phyloP scores from a whole-genome alignment of 2,888 invertebrate genomes.

The Chrysopilus asiliformis region DNA sequence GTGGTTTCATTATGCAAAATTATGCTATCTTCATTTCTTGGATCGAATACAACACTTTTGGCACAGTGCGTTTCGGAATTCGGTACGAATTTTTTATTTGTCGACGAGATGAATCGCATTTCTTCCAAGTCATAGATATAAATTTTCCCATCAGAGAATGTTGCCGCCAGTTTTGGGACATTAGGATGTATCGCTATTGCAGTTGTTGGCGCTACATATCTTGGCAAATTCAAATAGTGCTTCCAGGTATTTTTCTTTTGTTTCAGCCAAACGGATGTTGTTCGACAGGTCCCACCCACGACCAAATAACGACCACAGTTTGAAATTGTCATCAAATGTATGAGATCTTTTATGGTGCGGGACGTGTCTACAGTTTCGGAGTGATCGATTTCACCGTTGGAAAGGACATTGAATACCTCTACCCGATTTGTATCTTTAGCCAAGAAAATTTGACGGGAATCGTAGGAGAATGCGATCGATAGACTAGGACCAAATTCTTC shows the following conservation, averaged over 20 bases:
- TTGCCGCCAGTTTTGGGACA: constrained; percentile 47
- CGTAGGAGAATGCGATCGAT: constrained; percentile 33
- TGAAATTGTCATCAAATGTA: constrained; percentile 41
- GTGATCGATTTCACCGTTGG: constrained; percentile 27
- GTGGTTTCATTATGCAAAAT: constrained; percentile 58
- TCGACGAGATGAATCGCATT: constrained; percentile 51
- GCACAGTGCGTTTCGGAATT: constrained; percentile 39
- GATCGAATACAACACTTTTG: constrained; percentile 48
- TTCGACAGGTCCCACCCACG: constrained; percentile 50
- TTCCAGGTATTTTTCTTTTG: constrained; percentile 29
- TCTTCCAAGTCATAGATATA: constrained; percentile 58
- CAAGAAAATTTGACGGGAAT: constrained; percentile 34
- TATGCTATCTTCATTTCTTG: constrained; percentile 47
- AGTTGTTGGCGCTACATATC: constrained; percentile 53
- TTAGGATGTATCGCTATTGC: constrained; percentile 54
- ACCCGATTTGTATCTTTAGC: constrained; percentile 33
- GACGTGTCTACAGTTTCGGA: constrained; percentile 30
- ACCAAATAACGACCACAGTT: constrained; percentile 48
- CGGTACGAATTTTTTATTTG: constrained; percentile 39
- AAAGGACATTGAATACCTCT: constrained; percentile 32
- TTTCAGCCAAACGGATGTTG: constrained; percentile 50
- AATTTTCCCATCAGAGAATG: constrained; percentile 70
- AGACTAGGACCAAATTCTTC: constrained; percentile 28
- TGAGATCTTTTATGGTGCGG: constrained; percentile 39
- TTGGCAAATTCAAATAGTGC: constrained; percentile 50